Conservation (phyloP, 2,113 vertebrate species). For the Lates calcarifer region DNA sequence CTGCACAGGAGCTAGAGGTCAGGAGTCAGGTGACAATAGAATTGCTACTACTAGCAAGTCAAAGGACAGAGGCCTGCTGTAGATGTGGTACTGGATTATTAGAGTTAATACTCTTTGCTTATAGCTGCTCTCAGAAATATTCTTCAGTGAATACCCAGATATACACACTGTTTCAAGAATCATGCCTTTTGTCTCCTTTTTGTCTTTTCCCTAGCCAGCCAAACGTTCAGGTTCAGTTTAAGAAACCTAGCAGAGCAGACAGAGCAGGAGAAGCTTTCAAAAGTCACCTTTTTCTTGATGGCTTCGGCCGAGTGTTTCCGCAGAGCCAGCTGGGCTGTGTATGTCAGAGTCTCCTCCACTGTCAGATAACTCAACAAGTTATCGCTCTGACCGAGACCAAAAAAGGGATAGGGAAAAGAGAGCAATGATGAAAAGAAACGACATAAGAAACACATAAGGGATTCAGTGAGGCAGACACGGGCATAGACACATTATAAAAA, state of each 20-base stretch:
- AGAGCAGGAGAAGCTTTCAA: not conserved
- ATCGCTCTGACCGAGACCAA: slow-evolving; percentile 84
- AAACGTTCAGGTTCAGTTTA: not conserved
- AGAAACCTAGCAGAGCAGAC: not conserved
- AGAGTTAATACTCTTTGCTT: not conserved
- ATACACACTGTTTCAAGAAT: not conserved
- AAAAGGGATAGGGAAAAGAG: slow-evolving; percentile 11
- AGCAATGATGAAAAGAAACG: not conserved
- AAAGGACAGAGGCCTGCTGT: not conserved
- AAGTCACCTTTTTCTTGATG: slow-evolving; percentile 89
- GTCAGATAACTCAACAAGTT: slow-evolving; percentile 93
- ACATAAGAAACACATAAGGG: not conserved
- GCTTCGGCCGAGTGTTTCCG: slow-evolving; percentile 75
- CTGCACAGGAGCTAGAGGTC: slow-evolving; percentile 75
- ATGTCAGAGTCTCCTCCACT: slow-evolving; percentile 91
- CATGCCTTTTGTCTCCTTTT: not conserved
- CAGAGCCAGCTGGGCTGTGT: slow-evolving; percentile 90
- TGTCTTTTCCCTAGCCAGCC: not conserved
- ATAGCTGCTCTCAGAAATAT: too few relatives aligned
- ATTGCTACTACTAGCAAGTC: not conserved
- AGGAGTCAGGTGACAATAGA: slow-evolving; percentile 18
- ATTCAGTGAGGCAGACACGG: not conserved
- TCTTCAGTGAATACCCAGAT: too few relatives aligned
- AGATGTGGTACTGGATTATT: too few relatives aligned
- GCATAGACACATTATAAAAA: not conserved